Evolutionary conservation across 1,140 invertebrate genomes (phyloP), one percentile per base, ranked within the genome.

Genomic region (Micrasema minimum): DNA sequence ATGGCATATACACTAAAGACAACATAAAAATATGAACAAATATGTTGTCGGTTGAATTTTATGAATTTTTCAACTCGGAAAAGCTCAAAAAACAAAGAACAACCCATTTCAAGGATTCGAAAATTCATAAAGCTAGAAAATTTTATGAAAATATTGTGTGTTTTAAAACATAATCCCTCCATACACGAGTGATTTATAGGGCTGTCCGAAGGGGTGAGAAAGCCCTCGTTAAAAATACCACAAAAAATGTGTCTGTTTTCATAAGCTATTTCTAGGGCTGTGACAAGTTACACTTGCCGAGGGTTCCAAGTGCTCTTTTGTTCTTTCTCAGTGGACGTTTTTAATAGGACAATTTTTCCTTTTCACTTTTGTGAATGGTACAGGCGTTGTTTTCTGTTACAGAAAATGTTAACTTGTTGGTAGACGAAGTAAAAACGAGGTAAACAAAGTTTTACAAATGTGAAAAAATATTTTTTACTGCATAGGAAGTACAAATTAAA

Each of bases 131-230:
- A n/a, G n/a, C n/a, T n/a, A n/a, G n/a, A n/a, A n/a, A n/a, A n/a
- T 31, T 31, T 31, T 31, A 7, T 31, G 26, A 31, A 31, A 31
- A 31, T 31, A 31, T 31, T 31, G 26, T 31, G 26, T 31, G 16
- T 48, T 48, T 48, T 10, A 20, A 48, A 48, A 26, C 26, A 31
- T 12, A 12, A 26, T 55, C 23, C 64, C 46, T 45, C 18, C 11
- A 20, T 35, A 53, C 23, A 16, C 12, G 41, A 53, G 67, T 69
- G 67, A 69, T 69, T 69, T 69, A 69, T 69, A 41, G 37, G 53
- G 43, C 20, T 12, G 43, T 12, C 16, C 12, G n/a, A 37, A 66
- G 31, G 64, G 64, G 64, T 66, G 64, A 51, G 46, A 53, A 38
- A 23, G 46, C 37, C 50, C 64, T 51, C 48, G 48, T 66, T 66